phyloP scores from a whole-genome alignment of 2,888 invertebrate genomes.

The Hyles lineata region DNA sequence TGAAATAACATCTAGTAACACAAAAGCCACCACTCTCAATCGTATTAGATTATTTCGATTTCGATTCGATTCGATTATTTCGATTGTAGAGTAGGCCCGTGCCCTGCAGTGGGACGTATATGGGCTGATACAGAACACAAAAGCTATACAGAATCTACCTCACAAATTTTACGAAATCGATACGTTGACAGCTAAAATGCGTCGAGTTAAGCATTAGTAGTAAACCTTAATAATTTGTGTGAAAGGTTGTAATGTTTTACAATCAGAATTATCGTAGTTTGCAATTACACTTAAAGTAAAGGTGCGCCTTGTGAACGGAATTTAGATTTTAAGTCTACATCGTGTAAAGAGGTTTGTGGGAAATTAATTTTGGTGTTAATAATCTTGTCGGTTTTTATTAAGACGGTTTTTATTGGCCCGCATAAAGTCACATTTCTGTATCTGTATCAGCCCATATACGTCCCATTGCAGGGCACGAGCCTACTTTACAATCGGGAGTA shows the following conservation, averaged over 20 bases:
- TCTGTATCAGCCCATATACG: too few relatives aligned
- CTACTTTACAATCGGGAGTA: too few relatives aligned
- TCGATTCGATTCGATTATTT: too few relatives aligned
- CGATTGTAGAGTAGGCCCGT: too few relatives aligned
- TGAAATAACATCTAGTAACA: too few relatives aligned
- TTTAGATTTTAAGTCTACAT: not conserved
- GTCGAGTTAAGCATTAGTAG: not conserved
- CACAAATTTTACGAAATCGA: not conserved
- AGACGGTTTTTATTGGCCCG: too few relatives aligned
- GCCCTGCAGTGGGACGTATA: too few relatives aligned
- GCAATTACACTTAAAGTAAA: not conserved
- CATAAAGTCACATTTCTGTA: too few relatives aligned
- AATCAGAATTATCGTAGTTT: not conserved
- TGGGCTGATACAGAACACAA: too few relatives aligned
- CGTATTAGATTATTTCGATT: too few relatives aligned
- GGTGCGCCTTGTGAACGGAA: constrained; percentile 1
- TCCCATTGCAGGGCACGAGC: too few relatives aligned
- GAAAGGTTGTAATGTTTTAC: not conserved
- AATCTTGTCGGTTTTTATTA: not conserved
- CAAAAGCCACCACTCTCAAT: too few relatives aligned
- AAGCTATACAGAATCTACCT: not conserved
- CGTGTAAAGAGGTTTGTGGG: not conserved
- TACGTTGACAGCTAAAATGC: not conserved
- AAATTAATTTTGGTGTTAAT: not conserved
- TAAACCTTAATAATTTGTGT: not conserved